Base-by-base conservation (phyloP, 2,797 vertebrate species). In the Coendou prehensilis region DNA sequence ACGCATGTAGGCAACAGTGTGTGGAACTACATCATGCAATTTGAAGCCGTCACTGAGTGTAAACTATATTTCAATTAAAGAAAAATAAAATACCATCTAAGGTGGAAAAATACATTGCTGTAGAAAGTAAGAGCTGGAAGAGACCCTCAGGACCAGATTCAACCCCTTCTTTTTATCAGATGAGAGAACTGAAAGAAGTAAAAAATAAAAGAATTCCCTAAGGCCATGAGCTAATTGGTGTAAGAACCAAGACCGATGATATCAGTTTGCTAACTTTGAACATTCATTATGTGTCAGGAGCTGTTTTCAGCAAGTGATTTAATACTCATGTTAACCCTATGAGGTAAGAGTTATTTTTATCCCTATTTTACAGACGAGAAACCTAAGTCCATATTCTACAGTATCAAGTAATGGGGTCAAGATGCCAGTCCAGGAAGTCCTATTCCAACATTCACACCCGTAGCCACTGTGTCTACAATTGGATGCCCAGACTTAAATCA, bases 221-320 rank as follows among this genome's bases (percentile, higher is more conserved):
- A 93, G 33, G 64, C 80, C n/a, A 23, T 56, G 57, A 85, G 59
- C 64, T 93, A 88, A 82, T 50, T 45, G 80, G 33, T 54, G 1
- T 76, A 88, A 91, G 83, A 89, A 83, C 69, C 67, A 95, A 88
- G 81, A 92, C 47, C 90, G 37, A 87, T 69, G 82, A 89, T 89
- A 91, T 75, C 14, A 26, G 17, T 80, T 89, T 86, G 52, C 56
- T 52, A 87, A 80, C 87, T 94, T 84, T 82, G 80, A 96, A 91
- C 80, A 89, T 84, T 86, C 67, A 54, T 71, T 87, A 85, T 15
- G 15, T 86, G 86, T 57, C 52, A 54, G 45, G 23, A 95, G 22
- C 78, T 94, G 79, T 93, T 97, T 95, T 76, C 41, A 84, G 64
- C 86, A 78, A 85, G 28, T 79, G 47, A 73, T 54, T 82, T 82